Conservation (phyloP, 2,888 invertebrate species). For the Ametastegia equiseti region DNA sequence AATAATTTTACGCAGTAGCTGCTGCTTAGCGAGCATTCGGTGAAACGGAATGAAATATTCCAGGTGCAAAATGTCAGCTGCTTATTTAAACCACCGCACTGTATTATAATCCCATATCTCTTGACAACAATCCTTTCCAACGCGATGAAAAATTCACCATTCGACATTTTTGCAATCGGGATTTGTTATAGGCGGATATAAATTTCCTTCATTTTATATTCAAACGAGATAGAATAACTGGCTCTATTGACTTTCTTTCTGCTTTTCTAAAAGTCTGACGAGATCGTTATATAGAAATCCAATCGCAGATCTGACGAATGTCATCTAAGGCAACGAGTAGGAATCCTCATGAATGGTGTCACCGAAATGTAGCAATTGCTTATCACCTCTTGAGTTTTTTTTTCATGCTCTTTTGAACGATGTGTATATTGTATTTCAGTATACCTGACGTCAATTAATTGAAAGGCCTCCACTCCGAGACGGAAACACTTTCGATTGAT, state of each 20-base stretch:
- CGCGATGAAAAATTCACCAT: not conserved
- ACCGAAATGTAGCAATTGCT: not conserved
- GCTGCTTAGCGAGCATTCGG: slow-evolving; percentile 10
- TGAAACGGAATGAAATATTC: not conserved
- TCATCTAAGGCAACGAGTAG: too few relatives aligned
- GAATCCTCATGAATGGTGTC: too few relatives aligned
- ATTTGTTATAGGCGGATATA: too few relatives aligned
- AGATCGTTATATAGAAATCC: too few relatives aligned
- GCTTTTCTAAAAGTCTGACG: too few relatives aligned
- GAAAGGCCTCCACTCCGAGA: not conserved
- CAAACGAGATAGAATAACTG: too few relatives aligned
- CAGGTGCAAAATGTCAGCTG: not conserved
- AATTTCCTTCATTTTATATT: too few relatives aligned
- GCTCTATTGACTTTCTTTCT: too few relatives aligned
- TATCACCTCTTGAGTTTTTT: not conserved
- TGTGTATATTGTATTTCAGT: not conserved
- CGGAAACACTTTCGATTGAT: not conserved
- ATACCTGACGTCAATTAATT: not conserved
- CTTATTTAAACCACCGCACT: too few relatives aligned
- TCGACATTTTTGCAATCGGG: too few relatives aligned
- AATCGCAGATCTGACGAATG: too few relatives aligned
- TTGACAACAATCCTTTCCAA: not conserved
- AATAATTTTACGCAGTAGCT: slow-evolving; percentile 14
- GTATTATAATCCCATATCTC: not conserved
- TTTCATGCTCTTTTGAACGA: not conserved